Evolutionary conservation across 2,113 vertebrate genomes (phyloP).

Genomic region (Fukomys damarensis): DNA sequence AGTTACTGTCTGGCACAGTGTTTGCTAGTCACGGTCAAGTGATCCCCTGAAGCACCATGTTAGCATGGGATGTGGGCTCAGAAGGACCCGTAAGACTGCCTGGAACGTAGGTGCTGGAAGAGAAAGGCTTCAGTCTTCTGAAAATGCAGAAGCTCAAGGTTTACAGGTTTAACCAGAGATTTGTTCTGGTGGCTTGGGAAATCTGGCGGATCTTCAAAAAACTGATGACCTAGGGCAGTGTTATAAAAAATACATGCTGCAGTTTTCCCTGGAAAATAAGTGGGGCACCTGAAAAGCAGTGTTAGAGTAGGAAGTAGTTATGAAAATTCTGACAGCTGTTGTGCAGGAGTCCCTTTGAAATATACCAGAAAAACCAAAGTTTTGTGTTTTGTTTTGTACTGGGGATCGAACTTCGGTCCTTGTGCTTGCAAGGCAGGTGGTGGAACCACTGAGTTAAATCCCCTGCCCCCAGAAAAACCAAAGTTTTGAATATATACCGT

Average conservation of each 20-base stretch:
- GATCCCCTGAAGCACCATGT: fast-evolving
- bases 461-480: background rate
- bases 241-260: background rate
- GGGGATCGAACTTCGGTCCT: too few species aligned
- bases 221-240: background rate
- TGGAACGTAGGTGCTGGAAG: background rate
- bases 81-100: background rate
- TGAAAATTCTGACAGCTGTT: fast-evolving
- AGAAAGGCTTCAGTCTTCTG: background rate
- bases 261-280: background rate
- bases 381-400: too few species aligned
- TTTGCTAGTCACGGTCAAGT: background rate
- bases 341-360: background rate
- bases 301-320: background rate
- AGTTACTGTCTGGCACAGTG: background rate
- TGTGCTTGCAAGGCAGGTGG: too few species aligned
- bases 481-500: background rate
- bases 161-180: background rate
- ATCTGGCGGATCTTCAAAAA: constrained; percentile 1
- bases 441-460: too few species aligned
- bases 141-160: background rate
- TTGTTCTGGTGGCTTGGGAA: constrained; percentile 32
- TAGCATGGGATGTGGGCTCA: background rate
- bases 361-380: background rate
- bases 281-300: background rate